These are phyloP conservation scores for Stylophora pistillata DNA, from an alignment of 64 coral and sea anemone species.

Conservation along the genomic window DNA sequence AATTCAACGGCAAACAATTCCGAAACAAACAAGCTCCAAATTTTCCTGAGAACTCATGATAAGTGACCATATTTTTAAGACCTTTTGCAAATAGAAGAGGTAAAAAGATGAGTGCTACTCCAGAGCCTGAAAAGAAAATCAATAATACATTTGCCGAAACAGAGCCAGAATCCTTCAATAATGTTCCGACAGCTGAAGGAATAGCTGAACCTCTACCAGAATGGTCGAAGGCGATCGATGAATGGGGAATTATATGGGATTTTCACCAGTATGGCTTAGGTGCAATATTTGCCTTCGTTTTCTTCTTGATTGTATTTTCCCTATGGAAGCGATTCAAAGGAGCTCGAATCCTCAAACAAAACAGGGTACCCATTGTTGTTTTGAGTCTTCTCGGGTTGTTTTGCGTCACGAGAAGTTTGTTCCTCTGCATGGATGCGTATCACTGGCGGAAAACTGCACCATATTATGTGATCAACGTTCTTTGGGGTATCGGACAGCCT, in stretches of 20 bases:
- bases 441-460: slow-evolving; percentile 40
- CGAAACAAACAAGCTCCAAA: too few species aligned
- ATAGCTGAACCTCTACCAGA: slow-evolving; percentile 56
- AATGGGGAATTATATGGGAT: slow-evolving; percentile 65
- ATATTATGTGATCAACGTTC: slow-evolving; percentile 12
- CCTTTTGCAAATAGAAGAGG: neutral
- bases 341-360: neutral
- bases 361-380: slow-evolving; percentile 44
- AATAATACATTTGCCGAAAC: slow-evolving; percentile 3
- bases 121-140: neutral
- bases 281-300: slow-evolving; percentile 18
- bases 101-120: neutral
- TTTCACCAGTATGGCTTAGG: slow-evolving; percentile 70
- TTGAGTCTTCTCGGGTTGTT: slow-evolving; percentile 27
- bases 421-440: slow-evolving; percentile 54
- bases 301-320: slow-evolving; percentile 1
- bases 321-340: neutral
- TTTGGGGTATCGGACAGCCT: slow-evolving; percentile 68
- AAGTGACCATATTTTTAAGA: too few species aligned
- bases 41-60: too few species aligned
- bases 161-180: neutral
- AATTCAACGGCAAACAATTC: too few species aligned
- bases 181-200: slow-evolving; percentile 3
- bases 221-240: slow-evolving; percentile 43
- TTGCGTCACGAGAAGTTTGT: slow-evolving; percentile 36